Conservation (phyloP, 2,797 vertebrate genomes). For the Enteromius argenteus region DNA sequence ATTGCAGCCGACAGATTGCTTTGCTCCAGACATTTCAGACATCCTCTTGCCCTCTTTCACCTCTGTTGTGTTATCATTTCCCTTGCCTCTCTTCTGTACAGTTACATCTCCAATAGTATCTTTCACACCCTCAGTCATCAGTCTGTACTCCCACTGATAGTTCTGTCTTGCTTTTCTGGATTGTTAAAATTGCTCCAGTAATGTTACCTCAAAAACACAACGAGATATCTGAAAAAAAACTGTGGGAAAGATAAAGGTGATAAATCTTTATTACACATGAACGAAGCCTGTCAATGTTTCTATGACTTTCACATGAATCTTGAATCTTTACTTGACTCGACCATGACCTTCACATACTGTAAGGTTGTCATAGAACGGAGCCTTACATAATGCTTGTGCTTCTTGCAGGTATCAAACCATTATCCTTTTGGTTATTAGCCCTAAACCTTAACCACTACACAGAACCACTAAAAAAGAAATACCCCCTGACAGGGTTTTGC, state of each 20-base stretch:
- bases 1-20: slow-evolving; percentile 24
- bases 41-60: slow-evolving; percentile 34
- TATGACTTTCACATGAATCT: not conserved
- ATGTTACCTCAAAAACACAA: slow-evolving; percentile 36
- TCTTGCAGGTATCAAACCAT: not conserved
- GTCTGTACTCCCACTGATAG: slow-evolving; percentile 10
- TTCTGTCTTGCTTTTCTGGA: slow-evolving; percentile 13
- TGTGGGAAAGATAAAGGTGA: slow-evolving; percentile 1
- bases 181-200: slow-evolving; percentile 34
- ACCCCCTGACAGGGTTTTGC: slow-evolving; percentile 1
- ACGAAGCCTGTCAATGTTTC: not conserved
- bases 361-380: not conserved
- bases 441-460: slow-evolving; percentile 14
- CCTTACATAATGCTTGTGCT: not conserved
- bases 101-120: slow-evolving; percentile 25
- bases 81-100: slow-evolving; percentile 30
- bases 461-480: not conserved
- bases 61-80: slow-evolving; percentile 45
- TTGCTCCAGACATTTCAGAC: slow-evolving; percentile 27
- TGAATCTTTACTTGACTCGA: not conserved
- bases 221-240: not conserved
- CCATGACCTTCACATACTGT: not conserved
- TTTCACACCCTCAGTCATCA: slow-evolving; percentile 20
- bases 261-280: slow-evolving; percentile 5
- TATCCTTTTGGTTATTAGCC: not conserved